These are phyloP conservation scores for Sphinx pinastri DNA, from an alignment of 2,888 invertebrate genomes.

Conservation along the genomic window DNA sequence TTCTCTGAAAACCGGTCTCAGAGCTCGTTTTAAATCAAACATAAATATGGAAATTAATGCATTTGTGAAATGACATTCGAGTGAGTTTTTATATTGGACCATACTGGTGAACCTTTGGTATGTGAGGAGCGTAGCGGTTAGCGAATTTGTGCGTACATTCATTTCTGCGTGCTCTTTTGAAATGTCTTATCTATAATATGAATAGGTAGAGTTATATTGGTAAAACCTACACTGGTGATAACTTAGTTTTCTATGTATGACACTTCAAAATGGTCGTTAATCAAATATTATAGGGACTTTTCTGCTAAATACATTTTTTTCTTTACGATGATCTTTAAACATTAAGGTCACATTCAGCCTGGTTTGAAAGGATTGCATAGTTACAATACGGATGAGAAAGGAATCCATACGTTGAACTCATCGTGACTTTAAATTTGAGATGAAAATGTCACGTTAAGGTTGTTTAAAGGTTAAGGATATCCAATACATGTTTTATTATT, in stretches of 20 bases:
- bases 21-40: conserved; percentile 49
- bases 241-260: too few relatives aligned
- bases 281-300: too few relatives aligned
- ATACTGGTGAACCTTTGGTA: conserved; percentile 30
- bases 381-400: neutral
- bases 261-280: too few relatives aligned
- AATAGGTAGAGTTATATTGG: too few relatives aligned
- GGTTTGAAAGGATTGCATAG: neutral
- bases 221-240: too few relatives aligned
- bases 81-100: conserved; percentile 43
- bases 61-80: conserved; percentile 54
- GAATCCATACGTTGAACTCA: conserved; percentile 2
- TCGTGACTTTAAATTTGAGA: conserved; percentile 21
- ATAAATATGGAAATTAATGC: conserved; percentile 63
- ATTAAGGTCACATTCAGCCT: neutral
- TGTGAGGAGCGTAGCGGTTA: conserved; percentile 25
- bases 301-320: neutral
- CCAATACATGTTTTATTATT: neutral
- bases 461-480: conserved; percentile 23
- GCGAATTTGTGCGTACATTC: neutral
- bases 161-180: too few relatives aligned
- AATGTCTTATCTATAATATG: too few relatives aligned
- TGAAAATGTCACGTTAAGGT: conserved; percentile 17
- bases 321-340: neutral
- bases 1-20: conserved; percentile 42